Evolutionary conservation across 2,888 invertebrate species (phyloP).

Genomic region (Escarpia spicata): DNA sequence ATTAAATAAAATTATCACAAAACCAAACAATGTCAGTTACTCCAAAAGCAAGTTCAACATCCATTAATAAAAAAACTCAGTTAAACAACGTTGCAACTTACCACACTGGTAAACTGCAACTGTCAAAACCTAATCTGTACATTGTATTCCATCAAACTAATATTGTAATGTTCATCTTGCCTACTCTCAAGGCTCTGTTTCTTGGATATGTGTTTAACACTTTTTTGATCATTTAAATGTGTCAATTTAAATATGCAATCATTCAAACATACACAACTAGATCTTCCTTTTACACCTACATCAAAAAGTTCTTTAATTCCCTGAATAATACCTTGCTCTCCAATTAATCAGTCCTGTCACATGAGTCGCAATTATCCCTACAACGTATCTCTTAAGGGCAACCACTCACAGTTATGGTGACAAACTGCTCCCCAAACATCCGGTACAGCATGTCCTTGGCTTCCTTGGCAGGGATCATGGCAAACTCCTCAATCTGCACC

Average conservation of each 20-base stretch:
- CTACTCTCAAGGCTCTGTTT: neutral
- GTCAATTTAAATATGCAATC: neutral
- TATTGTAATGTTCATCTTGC: too few species aligned
- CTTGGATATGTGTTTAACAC: neutral
- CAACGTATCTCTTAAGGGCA: neutral
- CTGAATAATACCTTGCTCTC: neutral
- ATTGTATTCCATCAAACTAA: too few species aligned
- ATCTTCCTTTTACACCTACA: neutral
- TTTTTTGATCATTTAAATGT: neutral
- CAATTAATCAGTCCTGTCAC: neutral
- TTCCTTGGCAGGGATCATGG: slow-evolving; percentile 93
- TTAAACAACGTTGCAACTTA: neutral
- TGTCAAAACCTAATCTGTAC: too few species aligned
- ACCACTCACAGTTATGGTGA: slow-evolving; percentile 69
- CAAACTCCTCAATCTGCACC: slow-evolving; percentile 86
- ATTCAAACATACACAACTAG: neutral
- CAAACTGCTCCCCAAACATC: slow-evolving; percentile 81
- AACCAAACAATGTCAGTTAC: too few species aligned
- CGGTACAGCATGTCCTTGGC: slow-evolving; percentile 88
- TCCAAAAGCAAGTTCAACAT: too few species aligned
- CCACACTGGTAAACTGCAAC: too few species aligned
- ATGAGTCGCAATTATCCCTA: neutral
- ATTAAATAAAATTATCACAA: too few species aligned
- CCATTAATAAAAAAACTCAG: neutral
- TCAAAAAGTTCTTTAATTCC: neutral